phyloP scores from a whole-genome alignment of 2,797 vertebrate genomes.

The Rallus crepitans region DNA sequence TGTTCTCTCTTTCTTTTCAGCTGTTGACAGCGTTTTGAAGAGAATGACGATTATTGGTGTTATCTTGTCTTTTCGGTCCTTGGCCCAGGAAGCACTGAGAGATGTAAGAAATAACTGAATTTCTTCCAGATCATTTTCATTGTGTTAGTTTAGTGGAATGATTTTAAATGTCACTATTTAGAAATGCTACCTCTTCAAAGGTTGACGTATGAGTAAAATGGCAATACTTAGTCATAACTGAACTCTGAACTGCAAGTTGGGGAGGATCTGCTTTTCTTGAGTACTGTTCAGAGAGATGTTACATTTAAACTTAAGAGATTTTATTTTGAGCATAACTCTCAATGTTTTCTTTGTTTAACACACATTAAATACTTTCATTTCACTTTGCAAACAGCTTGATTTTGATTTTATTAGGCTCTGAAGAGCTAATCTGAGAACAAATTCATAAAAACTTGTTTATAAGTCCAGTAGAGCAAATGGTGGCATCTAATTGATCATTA shows the following conservation, averaged over 20 bases:
- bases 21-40: slow-evolving; percentile 98
- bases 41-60: slow-evolving; percentile 99
- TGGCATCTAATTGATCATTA: neutral
- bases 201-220: neutral
- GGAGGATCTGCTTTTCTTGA: neutral
- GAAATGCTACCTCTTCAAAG: neutral
- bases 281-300: neutral
- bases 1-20: slow-evolving; percentile 73
- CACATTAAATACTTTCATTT: neutral
- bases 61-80: slow-evolving; percentile 96
- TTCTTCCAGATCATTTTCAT: neutral
- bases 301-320: neutral
- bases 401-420: neutral
- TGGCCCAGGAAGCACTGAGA: slow-evolving; percentile 97
- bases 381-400: neutral
- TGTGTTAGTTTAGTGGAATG: neutral
- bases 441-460: neutral
- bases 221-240: neutral
- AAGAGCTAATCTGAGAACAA: neutral
- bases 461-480: neutral
- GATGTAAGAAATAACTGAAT: slow-evolving; percentile 86
- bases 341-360: neutral
- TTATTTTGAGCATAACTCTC: neutral
- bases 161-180: neutral
- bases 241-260: neutral